Base-by-base conservation (phyloP, 2,113 vertebrate genomes). In the Smithornis capensis region DNA sequence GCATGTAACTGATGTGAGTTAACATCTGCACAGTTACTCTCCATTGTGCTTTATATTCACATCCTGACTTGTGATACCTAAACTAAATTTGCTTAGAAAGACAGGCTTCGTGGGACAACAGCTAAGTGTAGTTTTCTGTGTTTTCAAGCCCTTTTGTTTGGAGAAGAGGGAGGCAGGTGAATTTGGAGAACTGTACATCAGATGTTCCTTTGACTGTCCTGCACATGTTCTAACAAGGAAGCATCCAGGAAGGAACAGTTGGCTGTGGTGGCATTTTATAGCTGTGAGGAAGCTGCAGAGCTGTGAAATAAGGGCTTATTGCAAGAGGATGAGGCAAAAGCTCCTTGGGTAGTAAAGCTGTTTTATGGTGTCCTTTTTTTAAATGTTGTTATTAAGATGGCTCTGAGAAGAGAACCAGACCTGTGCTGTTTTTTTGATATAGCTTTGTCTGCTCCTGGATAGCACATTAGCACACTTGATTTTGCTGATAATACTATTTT, bases 151-250 rank as follows among this genome's bases (percentile, higher is more conserved):
- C 24, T 64, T 68, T 52, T 19, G 19, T 77, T 37, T 29, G 59
- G 24, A 47, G 45, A 49, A 21, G 37, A 21, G 40, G 22, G 31
- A 60, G 44, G 42, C 27, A 40, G n/a, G 49, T 68, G 45, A 50
- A 38, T 86, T 84, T 79, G 67, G 63, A 77, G 49, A 52, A 14
- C 22, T 28, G 28, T 19, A 2, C 25, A 28, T 55, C 24, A 44
- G 31, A 8, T 25, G 8, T 70, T 78, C n/a, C 47, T 71, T 63
- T 64, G 57, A n/a, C 28, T 2, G 3, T 71, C 35, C 53, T 55
- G 87, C 18, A 8, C 0, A 0, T 59, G 35, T 19, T 75, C 33
- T 57, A 44, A 78, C 0, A 0, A 29, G 49, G 49, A 35, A 40
- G 21, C 45, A 24, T 35, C 31, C 35, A 12, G 2, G 57, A 24